A percentile compares a stretch with the other conserved stretches of the same genome.
Conservation (phyloP, 2,888 invertebrate species). For the Noctua janthina region DNA sequence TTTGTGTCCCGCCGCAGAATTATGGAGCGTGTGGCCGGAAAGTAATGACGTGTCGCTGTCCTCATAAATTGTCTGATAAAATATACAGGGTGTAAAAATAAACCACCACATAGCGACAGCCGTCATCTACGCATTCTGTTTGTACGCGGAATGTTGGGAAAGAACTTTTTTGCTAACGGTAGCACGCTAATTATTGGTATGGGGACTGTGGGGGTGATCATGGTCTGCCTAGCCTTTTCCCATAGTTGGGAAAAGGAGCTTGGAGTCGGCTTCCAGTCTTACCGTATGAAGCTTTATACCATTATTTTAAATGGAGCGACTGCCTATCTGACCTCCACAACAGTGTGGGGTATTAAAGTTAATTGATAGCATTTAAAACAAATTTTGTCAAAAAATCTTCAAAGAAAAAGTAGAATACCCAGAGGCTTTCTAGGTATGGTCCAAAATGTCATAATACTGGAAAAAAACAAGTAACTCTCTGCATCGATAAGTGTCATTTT, state of each 20-base stretch:
- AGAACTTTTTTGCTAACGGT: not conserved
- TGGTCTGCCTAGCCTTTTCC: not conserved
- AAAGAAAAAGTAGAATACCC: not conserved
- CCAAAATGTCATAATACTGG: not conserved
- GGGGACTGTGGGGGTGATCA: not conserved
- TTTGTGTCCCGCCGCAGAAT: slow-evolving; percentile 55
- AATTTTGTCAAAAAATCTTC: not conserved
- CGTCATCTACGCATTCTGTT: not conserved
- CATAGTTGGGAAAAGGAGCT: not conserved
- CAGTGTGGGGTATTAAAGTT: no score
- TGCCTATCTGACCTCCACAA: not conserved
- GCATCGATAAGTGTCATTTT: not conserved
- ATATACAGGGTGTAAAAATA: slow-evolving; percentile 35
- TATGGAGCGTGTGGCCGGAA: slow-evolving; percentile 49
- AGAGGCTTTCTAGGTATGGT: not conserved
- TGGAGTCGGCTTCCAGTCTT: not conserved
- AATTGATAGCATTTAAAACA: not conserved
- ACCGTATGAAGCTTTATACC: not conserved
- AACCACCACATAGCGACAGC: not conserved
- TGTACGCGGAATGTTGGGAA: not conserved
- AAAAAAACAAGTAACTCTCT: not conserved
- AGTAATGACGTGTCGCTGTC: slow-evolving; percentile 64
- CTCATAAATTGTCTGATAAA: slow-evolving; percentile 59
- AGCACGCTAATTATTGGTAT: not conserved
- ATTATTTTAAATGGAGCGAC: not conserved